Percentiles rank a stretch among this genome's conserved stretches.
phyloP scores from a whole-genome alignment of 1,140 invertebrate species.

The Neuroterus valhalla region DNA sequence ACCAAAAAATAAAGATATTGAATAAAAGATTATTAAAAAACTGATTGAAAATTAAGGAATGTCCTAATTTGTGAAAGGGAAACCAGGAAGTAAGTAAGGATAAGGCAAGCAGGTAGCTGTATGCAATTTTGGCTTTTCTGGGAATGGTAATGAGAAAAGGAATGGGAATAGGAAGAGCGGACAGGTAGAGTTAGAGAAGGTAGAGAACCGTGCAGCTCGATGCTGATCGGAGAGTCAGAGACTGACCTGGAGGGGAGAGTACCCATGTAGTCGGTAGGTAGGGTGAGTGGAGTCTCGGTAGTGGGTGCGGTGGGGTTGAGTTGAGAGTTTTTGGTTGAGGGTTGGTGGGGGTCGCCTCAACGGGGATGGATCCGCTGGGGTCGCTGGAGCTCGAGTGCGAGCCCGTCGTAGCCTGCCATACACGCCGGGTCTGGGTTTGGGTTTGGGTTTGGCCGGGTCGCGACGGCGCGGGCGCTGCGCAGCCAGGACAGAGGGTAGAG shows the following conservation, averaged over 20 bases:
- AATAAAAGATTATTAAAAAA: neutral
- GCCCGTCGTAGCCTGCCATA: conserved; percentile 63
- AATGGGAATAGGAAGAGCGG: conserved; percentile 36
- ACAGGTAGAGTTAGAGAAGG: conserved; percentile 52
- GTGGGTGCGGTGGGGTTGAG: conserved; percentile 44
- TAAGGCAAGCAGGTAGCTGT: too few species aligned
- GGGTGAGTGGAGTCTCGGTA: too few species aligned
- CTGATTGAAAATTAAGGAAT: too few species aligned
- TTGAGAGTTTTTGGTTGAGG: conserved; percentile 41
- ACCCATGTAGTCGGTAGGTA: neutral
- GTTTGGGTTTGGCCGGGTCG: conserved; percentile 67
- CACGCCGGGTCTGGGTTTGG: conserved; percentile 66
- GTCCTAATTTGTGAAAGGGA: too few species aligned
- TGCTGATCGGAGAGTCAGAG: conserved; percentile 59
- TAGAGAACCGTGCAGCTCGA: conserved; percentile 54
- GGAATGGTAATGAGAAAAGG: neutral
- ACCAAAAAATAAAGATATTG: too few species aligned
- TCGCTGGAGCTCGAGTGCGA: conserved; percentile 68
- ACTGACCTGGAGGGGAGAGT: conserved; percentile 46
- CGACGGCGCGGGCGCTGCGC: conserved; percentile 64
- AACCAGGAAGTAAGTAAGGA: neutral
- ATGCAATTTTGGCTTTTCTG: too few species aligned
- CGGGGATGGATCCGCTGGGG: conserved; percentile 64
- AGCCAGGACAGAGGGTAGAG: conserved; percentile 44
- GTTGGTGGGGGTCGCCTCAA: conserved; percentile 28